Percentiles rank a stretch among this genome's conserved stretches.
These are phyloP conservation scores for Chorisops tibialis DNA, from an alignment of 2,888 invertebrate species.

Conservation along the genomic window DNA sequence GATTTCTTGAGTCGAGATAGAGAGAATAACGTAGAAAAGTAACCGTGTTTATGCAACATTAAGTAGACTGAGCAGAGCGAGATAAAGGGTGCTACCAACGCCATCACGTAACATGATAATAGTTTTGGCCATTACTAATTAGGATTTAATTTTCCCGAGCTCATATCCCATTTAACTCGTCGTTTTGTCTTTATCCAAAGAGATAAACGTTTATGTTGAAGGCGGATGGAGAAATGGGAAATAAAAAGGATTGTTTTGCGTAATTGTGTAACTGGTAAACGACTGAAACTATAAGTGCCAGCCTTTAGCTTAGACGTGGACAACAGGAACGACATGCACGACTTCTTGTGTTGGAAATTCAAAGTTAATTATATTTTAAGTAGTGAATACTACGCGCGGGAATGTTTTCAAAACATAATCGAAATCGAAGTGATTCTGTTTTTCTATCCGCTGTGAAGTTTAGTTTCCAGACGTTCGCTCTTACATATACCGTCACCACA, in stretches of 20 bases:
- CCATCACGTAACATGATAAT: conserved; percentile 24
- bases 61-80: no score
- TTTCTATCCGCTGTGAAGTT: background rate
- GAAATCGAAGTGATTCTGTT: background rate
- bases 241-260: background rate
- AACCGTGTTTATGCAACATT: conserved; percentile 13
- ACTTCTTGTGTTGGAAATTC: background rate
- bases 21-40: background rate
- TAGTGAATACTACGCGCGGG: background rate
- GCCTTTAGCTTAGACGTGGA: background rate
- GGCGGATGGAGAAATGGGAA: conserved; percentile 6
- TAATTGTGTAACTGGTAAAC: conserved; percentile 17
- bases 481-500: background rate
- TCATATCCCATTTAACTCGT: background rate
- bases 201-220: background rate
- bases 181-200: background rate
- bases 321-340: background rate
- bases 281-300: conserved; percentile 11
- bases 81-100: conserved; percentile 6
- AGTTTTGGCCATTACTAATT: conserved; percentile 23
- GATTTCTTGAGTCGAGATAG: background rate
- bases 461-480: background rate
- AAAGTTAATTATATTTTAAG: conserved; percentile 22
- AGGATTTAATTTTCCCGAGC: conserved; percentile 22
- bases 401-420: background rate